Evolutionary conservation across 1,140 invertebrate genomes (phyloP), one percentile per base, ranked within the genome.

Genomic region (Eupeodes corollae): DNA sequence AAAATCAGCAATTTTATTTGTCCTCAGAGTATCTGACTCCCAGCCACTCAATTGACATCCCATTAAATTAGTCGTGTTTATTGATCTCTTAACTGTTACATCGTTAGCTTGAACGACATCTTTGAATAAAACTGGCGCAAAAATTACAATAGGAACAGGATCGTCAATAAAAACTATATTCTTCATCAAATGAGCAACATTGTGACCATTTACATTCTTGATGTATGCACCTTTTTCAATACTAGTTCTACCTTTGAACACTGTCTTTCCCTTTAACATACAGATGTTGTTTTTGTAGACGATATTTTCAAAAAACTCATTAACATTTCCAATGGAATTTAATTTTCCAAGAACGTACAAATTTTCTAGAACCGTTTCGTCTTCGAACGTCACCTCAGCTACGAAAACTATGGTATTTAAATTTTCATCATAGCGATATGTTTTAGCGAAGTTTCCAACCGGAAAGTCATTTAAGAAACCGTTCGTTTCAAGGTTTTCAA

Each of bases 1-100:
- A 1, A 41, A 14, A 14, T 38, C 34, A 49, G 54, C 51, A 11
- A 57, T 34, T 8, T 44, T 50, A 53, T 61, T 26, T 26, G 3
- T 26, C 8, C n/a, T 31, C 8, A 66, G 13, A 0, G 59, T 60
- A 14, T 66, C 58, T 1, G 21, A 42, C 6, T 62, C 47, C 63
- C 63, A 66, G 5, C 62, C 52, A 14, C 15, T 55, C 1, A 66
- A 26, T 14, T 52, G 52, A 52, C 56, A 60, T 9, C 56, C 61
- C 19, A 59, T 57, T 51, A 52, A 0, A 50, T 52, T 3, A 19
- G 39, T 5, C 51, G 34, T 10, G 51, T 18, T 6, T 50, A 48
- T 2, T 44, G 49, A 2, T 51, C 51, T 13, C 42, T 44, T 10
- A 32, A 53, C 31, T 3, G 54, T 21, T 1, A 48, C 19, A 0